Conservation (phyloP, 2,797 vertebrate species). For the Hypotaenidia philippensis region DNA sequence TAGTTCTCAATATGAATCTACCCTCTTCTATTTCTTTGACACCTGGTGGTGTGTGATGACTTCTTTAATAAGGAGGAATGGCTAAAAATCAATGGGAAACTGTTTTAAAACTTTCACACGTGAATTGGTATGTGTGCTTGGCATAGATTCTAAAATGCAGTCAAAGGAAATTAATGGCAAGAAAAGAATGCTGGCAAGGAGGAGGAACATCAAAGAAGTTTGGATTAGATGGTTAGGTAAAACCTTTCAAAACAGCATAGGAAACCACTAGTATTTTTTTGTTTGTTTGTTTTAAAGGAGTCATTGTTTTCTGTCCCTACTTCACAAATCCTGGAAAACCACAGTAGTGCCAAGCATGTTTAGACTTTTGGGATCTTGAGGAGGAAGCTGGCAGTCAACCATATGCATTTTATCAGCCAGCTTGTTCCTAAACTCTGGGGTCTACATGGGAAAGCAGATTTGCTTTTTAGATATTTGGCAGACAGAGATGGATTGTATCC, state of each 20-base stretch:
- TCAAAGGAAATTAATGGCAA: conserved; percentile 39
- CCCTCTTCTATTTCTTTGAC: background rate
- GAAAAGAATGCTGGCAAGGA: background rate
- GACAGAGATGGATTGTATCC: conserved; percentile 15
- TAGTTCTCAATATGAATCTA: conserved; percentile 12
- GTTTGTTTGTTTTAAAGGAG: background rate
- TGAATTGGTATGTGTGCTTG: conserved; percentile 23
- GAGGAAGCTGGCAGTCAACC: conserved; percentile 9
- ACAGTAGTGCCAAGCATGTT: background rate
- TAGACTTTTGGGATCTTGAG: background rate
- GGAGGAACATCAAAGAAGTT: background rate
- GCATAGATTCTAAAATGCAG: conserved; percentile 9
- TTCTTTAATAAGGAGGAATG: conserved; percentile 37
- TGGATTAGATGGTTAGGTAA: background rate
- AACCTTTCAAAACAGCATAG: background rate
- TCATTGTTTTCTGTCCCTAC: background rate
- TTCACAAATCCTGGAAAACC: background rate
- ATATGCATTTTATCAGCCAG: background rate
- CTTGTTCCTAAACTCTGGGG: conserved; percentile 24
- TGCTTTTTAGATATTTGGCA: conserved; percentile 12
- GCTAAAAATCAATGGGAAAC: conserved; percentile 59
- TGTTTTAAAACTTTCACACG: conserved; percentile 19
- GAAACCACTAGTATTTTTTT: background rate
- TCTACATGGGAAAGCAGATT: conserved; percentile 15
- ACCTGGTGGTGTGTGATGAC: conserved; percentile 23